phyloP scores from a whole-genome alignment of 2,113 vertebrate genomes.

The Athene noctua region DNA sequence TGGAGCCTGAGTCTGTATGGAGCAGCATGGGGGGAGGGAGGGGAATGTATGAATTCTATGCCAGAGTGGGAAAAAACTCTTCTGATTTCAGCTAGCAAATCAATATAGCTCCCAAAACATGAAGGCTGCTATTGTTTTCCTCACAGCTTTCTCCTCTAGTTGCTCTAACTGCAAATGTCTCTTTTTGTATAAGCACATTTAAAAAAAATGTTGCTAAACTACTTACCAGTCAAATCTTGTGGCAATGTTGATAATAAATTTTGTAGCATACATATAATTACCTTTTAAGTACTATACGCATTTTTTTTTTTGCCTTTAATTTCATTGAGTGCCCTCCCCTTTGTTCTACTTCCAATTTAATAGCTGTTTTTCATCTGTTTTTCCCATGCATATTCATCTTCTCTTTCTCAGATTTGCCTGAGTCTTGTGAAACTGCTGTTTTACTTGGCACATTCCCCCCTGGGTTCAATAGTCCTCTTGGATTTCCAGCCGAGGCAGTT shows the following conservation, averaged over 20 bases:
- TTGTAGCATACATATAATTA: slow-evolving; percentile 51
- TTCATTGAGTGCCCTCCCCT: slow-evolving; percentile 40
- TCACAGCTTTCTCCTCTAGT: slow-evolving; percentile 8
- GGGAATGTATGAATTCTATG: slow-evolving; percentile 1
- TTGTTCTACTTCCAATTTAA: slow-evolving; percentile 59
- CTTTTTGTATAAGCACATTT: background rate
- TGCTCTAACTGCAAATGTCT: slow-evolving; percentile 16
- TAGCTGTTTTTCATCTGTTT: slow-evolving; percentile 42
- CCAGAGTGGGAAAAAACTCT: background rate
- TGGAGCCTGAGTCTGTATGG: slow-evolving; percentile 2
- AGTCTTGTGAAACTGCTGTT: slow-evolving; percentile 85
- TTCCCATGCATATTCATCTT: slow-evolving; percentile 43
- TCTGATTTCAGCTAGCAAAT: slow-evolving; percentile 41
- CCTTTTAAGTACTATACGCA: slow-evolving; percentile 33
- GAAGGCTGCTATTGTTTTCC: slow-evolving; percentile 51
- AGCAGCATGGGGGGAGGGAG: slow-evolving; percentile 16
- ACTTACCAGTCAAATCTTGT: slow-evolving; percentile 50
- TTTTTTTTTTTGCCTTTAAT: background rate
- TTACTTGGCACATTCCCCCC: slow-evolving; percentile 86
- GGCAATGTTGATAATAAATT: slow-evolving; percentile 59
- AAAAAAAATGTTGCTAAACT: slow-evolving; percentile 44
- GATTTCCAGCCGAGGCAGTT: slow-evolving; percentile 94
- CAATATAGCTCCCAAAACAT: slow-evolving; percentile 25
- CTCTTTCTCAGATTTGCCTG: slow-evolving; percentile 83
- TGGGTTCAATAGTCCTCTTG: slow-evolving; percentile 88